Conservation (phyloP, 2,888 invertebrate genomes). For the Plusia festucae region DNA sequence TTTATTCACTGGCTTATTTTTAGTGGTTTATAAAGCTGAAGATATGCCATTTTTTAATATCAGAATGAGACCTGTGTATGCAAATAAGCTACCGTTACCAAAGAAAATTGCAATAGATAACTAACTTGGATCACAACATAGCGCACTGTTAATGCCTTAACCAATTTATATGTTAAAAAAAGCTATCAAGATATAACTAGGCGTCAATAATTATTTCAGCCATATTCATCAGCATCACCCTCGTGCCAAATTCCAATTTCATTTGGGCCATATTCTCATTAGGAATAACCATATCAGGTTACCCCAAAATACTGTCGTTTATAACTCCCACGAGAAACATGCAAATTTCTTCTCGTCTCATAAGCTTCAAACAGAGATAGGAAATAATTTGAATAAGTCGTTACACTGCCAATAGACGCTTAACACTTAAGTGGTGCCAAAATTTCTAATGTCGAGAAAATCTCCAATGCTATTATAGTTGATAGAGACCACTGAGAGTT, state of each 20-base stretch:
- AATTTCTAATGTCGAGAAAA: constrained; percentile 40
- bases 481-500: constrained; percentile 10
- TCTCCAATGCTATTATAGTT: constrained; percentile 35
- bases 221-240: too few species aligned
- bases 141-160: too few species aligned
- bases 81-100: too few species aligned
- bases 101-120: too few species aligned
- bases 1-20: background rate
- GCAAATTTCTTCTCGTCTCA: constrained; percentile 22
- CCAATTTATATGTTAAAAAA: background rate
- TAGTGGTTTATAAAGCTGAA: background rate
- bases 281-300: constrained; percentile 3
- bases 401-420: constrained; percentile 29
- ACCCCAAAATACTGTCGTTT: constrained; percentile 4
- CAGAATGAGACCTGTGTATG: background rate
- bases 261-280: background rate
- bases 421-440: constrained; percentile 36
- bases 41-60: background rate
- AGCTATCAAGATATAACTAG: background rate
- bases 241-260: too few species aligned
- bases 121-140: too few species aligned
- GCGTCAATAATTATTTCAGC: background rate
- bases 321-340: constrained; percentile 22
- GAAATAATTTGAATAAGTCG: constrained; percentile 54
- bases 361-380: constrained; percentile 19